Conservation (phyloP, 2,888 invertebrate species). For the Andrena hattorfiana region DNA sequence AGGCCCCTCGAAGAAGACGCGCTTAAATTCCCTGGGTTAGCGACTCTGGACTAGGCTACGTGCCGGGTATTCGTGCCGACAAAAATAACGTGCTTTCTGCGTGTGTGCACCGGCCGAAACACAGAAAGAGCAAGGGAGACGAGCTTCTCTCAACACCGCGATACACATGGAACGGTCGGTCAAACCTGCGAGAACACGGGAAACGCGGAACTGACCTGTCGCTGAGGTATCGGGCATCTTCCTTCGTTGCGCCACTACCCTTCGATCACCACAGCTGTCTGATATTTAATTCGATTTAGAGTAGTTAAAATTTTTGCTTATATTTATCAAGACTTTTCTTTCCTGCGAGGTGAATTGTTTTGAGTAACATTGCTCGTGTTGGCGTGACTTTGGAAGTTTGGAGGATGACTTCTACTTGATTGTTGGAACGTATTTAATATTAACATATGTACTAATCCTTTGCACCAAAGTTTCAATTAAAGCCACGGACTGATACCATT, state of each 20-base stretch:
- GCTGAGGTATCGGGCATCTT: neutral
- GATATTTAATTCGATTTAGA: neutral
- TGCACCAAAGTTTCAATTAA: no score
- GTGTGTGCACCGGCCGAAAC: constrained; percentile 69
- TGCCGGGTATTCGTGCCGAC: constrained; percentile 83
- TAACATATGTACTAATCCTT: no score
- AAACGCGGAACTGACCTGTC: constrained; percentile 60
- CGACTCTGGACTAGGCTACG: constrained; percentile 73
- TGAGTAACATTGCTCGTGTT: no score
- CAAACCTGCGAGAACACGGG: constrained; percentile 34
- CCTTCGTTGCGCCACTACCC: neutral
- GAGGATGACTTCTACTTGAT: no score
- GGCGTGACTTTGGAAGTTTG: no score
- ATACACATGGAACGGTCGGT: constrained; percentile 38
- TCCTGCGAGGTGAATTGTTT: no score
- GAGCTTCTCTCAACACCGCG: constrained; percentile 26
- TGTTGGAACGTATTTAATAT: no score
- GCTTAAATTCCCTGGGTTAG: constrained; percentile 77
- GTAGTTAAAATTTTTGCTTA: no score
- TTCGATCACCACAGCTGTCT: neutral
- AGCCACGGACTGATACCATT: no score
- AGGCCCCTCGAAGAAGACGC: constrained; percentile 64
- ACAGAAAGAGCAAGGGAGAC: constrained; percentile 41
- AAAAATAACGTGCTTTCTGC: constrained; percentile 84
- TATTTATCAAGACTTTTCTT: no score